These are phyloP conservation scores for Neodontobutis hainanensis DNA, from an alignment of 2,113 vertebrate genomes.

Conservation along the genomic window DNA sequence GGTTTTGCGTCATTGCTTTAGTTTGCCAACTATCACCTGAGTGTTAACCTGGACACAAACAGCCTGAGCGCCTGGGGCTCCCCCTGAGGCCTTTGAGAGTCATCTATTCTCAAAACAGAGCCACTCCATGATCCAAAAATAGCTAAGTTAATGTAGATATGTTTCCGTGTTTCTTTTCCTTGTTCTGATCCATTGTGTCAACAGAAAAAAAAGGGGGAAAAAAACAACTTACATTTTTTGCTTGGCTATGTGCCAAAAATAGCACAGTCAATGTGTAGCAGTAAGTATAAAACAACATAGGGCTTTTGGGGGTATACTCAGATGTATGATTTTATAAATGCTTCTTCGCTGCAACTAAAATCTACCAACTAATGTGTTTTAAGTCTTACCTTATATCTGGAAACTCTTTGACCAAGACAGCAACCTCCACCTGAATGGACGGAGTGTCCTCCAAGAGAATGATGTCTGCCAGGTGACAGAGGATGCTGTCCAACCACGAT, in stretches of 20 bases:
- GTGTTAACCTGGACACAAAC: slow-evolving; percentile 66
- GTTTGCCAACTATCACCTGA: slow-evolving; percentile 69
- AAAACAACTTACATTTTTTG: slow-evolving; percentile 32
- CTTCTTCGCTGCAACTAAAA: slow-evolving; percentile 44
- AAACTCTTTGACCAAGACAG: slow-evolving; percentile 86
- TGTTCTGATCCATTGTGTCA: slow-evolving; percentile 74
- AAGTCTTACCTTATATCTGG: slow-evolving; percentile 87
- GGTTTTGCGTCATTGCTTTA: slow-evolving; percentile 67
- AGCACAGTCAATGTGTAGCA: slow-evolving; percentile 55
- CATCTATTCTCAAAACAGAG: slow-evolving; percentile 65
- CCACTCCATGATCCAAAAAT: slow-evolving; percentile 61
- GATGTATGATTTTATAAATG: slow-evolving; percentile 44
- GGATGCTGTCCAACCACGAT: slow-evolving; percentile 85
- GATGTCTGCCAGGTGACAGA: slow-evolving; percentile 86
- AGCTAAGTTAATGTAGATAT: slow-evolving; percentile 66
- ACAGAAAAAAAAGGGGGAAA: slow-evolving; percentile 27
- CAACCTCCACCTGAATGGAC: slow-evolving; percentile 92
- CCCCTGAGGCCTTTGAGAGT: slow-evolving; percentile 40
- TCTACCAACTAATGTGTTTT: slow-evolving; percentile 5
- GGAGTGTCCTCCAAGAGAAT: slow-evolving; percentile 88
- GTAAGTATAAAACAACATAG: slow-evolving; percentile 57
- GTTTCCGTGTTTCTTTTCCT: slow-evolving; percentile 65
- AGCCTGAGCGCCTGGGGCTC: slow-evolving; percentile 21
- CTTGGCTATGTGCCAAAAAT: slow-evolving; percentile 41
- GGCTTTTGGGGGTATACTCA: slow-evolving; percentile 29